Conservation (phyloP, 2,797 vertebrate genomes). For the Xenentodon cancila region DNA sequence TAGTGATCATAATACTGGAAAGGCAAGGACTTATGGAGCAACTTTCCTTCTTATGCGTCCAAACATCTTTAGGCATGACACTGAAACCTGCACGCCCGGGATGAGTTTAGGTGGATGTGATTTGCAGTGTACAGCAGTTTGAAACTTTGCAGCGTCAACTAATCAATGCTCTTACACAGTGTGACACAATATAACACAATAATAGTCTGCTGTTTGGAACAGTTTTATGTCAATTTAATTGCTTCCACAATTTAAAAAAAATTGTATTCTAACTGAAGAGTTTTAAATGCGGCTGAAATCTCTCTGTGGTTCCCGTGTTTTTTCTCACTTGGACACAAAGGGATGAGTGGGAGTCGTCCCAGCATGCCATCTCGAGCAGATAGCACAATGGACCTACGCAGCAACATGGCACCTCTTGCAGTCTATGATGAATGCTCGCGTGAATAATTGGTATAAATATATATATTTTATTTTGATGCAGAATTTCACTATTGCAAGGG, state of each 20-base stretch:
- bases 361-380: conserved; percentile 51
- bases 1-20: too few species aligned
- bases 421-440: conserved; percentile 24
- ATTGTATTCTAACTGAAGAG: background rate
- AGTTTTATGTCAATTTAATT: background rate
- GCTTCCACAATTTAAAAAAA: background rate
- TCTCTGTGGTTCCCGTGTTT: conserved; percentile 7
- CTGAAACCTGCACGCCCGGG: too few species aligned
- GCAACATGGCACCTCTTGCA: conserved; percentile 29
- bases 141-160: background rate
- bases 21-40: too few species aligned
- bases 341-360: conserved; percentile 55
- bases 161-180: background rate
- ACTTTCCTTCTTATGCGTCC: too few species aligned
- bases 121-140: too few species aligned
- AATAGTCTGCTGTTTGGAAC: background rate
- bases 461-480: conserved; percentile 34
- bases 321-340: conserved; percentile 32
- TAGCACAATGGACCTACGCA: conserved; percentile 53
- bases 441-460: conserved; percentile 25
- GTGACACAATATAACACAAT: background rate
- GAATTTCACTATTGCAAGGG: too few species aligned
- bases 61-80: too few species aligned
- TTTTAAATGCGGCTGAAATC: conserved; percentile 34
- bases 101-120: background rate